Base-by-base conservation (phyloP, 2,888 invertebrate species). In the Polydrusus cervinus region DNA sequence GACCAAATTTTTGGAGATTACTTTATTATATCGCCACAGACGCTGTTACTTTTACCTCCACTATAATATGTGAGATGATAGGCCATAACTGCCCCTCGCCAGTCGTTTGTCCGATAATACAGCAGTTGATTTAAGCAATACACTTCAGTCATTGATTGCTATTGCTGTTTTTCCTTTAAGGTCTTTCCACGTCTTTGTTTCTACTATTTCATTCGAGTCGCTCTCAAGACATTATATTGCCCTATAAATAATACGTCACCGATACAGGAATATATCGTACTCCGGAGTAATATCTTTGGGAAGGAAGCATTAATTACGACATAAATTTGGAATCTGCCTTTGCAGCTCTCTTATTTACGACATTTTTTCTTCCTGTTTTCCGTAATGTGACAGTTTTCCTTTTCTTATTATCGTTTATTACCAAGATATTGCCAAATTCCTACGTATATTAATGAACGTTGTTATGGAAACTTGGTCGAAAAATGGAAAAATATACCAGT, bases 1-100 rank as follows among this genome's bases (percentile, higher is more conserved):
- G 82, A 82, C 83, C 85, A 82, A 85, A 85, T 84, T 86, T 86
- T 85, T 84, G 82, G 82, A 86, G 86, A 87, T 86, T 87, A 86
- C 86, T 86, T 86, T 87, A 87, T 87, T 87, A 87, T 86, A 84
- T 86, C 84, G 81, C 83, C 83, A 80, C 84, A 81, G 80, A 81
- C 83, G 81, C 78, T 83, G 82, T 84, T 83, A 84, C 83, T 84
- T 84, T 84, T 85, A 86, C 86, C 86, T 87, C 86, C 79, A 79
- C 82, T 83, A 84, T n/a, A n/a, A n/a, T 85, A 85, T 85, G 85
- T 84, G 84, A 85, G 85, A 86, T 86, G 86, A 86, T 86, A 82
- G 85, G 81, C 85, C 84, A 86, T 87, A 86, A 87, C 85, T 84
- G 83, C 84, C 85, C 85, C 83, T 78, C 79, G 82, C 83, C 82